Conservation (phyloP, 1,140 invertebrate species). For the Dreissena rostriformis region DNA sequence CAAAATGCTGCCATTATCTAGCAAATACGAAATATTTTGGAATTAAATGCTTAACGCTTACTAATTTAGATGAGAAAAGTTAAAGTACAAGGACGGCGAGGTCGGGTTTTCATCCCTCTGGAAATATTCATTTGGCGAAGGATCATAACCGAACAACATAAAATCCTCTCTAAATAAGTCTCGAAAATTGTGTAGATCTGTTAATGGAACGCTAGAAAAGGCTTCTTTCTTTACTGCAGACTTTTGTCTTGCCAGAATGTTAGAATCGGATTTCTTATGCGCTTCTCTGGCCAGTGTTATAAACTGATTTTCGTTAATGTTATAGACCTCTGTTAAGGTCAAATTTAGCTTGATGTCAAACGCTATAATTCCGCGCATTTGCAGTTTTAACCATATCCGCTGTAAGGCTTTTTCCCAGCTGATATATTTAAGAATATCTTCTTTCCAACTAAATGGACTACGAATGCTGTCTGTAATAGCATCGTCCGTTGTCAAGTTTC, state of each 20-base stretch:
- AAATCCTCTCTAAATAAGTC: constrained; percentile 28
- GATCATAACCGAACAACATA: constrained; percentile 42
- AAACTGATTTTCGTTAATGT: constrained; percentile 14
- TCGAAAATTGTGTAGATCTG: constrained; percentile 15
- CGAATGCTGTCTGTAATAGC: constrained; percentile 29
- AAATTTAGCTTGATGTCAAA: constrained; percentile 1
- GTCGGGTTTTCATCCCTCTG: neutral
- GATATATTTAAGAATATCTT: constrained; percentile 24
- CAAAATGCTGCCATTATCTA: no score
- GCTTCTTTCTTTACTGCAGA: constrained; percentile 19
- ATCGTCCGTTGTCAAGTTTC: constrained; percentile 3
- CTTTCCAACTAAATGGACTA: constrained; percentile 35
- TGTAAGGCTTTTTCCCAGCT: constrained; percentile 40
- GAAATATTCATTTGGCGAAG: constrained; percentile 4
- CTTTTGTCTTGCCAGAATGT: constrained; percentile 24
- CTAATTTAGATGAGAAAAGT: constrained; percentile 32
- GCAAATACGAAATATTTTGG: no score
- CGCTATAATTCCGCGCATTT: constrained; percentile 39
- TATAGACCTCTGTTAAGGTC: neutral
- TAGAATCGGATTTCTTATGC: constrained; percentile 16
- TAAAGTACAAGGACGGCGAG: constrained; percentile 2
- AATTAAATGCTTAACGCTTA: no score
- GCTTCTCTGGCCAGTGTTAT: constrained; percentile 26
- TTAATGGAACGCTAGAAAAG: constrained; percentile 25
- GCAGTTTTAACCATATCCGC: constrained; percentile 47